These are phyloP conservation scores for Oligia latruncula DNA, from an alignment of 2,888 invertebrate genomes.

Conservation along the genomic window DNA sequence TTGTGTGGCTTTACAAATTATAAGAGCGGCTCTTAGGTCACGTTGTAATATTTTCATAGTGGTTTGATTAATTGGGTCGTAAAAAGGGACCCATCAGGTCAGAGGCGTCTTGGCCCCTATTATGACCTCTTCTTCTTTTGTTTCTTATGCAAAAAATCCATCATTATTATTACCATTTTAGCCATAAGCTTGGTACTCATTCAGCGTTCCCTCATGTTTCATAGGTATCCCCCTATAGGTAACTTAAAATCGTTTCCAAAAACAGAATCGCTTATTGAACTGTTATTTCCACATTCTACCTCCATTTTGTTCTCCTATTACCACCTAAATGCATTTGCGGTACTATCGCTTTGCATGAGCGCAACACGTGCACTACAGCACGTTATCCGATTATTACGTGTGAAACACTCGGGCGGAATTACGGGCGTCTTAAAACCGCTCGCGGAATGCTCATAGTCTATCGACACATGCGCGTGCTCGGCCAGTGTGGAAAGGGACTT, in stretches of 20 bases:
- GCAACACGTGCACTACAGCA: constrained; percentile 74
- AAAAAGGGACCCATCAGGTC: constrained; percentile 3
- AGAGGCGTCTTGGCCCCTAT: constrained; percentile 4
- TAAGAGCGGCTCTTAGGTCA: constrained; percentile 58
- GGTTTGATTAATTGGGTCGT: constrained; percentile 31
- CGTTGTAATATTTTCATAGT: constrained; percentile 45
- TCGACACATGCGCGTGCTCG: constrained; percentile 56
- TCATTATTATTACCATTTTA: background rate
- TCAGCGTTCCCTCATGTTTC: background rate
- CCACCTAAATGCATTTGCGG: constrained; percentile 59
- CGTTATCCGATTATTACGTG: constrained; percentile 85
- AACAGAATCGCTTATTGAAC: constrained; percentile 17
- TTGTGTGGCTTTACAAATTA: constrained; percentile 76
- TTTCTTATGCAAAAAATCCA: background rate
- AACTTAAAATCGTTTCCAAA: background rate
- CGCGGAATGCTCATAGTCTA: constrained; percentile 77
- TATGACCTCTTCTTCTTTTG: background rate
- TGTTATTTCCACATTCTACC: constrained; percentile 20
- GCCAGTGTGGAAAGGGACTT: constrained; percentile 63
- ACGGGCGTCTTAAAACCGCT: constrained; percentile 83
- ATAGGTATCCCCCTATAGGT: background rate
- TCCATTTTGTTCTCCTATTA: constrained; percentile 49
- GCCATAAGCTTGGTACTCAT: background rate
- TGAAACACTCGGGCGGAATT: constrained; percentile 83
- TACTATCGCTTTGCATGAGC: constrained; percentile 75